These are phyloP conservation scores for Caenorhabditis afra DNA, from an alignment of 2,888 invertebrate species.

Conservation along the genomic window DNA sequence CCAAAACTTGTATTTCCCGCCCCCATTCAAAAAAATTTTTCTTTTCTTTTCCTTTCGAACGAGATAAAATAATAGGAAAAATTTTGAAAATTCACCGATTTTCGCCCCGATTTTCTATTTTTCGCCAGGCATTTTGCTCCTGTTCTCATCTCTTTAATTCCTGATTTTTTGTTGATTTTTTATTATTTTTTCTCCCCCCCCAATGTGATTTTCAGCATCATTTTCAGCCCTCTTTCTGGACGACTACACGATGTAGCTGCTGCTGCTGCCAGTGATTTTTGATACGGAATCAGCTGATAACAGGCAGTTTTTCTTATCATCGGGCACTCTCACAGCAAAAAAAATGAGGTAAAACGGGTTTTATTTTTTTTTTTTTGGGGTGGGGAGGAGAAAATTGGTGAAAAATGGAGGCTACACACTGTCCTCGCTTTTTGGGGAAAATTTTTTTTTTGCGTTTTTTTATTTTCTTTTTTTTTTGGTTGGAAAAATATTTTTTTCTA, in stretches of 20 bases:
- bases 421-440: too few relatives aligned
- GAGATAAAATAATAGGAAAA: slow-evolving; percentile 41
- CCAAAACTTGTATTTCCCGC: slow-evolving; percentile 3
- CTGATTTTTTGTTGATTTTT: slow-evolving; percentile 1
- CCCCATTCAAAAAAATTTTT: slow-evolving; percentile 15
- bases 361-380: slow-evolving; percentile 28
- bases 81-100: neutral
- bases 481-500: slow-evolving; percentile 1
- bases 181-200: neutral
- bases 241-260: slow-evolving; percentile 49
- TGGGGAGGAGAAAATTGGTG: too few relatives aligned
- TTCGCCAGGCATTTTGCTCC: slow-evolving; percentile 49
- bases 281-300: slow-evolving; percentile 42
- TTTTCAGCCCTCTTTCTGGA: too few relatives aligned
- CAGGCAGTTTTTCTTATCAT: slow-evolving; percentile 41
- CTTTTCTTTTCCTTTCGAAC: slow-evolving; percentile 28
- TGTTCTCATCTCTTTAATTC: slow-evolving; percentile 14
- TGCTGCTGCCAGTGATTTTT: too few relatives aligned
- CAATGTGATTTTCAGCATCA: neutral
- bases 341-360: slow-evolving; percentile 41
- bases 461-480: neutral
- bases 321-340: too few relatives aligned
- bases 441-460: neutral
- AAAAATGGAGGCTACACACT: too few relatives aligned
- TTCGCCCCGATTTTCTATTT: neutral